Percentiles rank a stretch among this genome's conserved stretches.
Evolutionary conservation across 2,888 invertebrate genomes (phyloP).

Genomic region (Platerodrilus igneus): DNA sequence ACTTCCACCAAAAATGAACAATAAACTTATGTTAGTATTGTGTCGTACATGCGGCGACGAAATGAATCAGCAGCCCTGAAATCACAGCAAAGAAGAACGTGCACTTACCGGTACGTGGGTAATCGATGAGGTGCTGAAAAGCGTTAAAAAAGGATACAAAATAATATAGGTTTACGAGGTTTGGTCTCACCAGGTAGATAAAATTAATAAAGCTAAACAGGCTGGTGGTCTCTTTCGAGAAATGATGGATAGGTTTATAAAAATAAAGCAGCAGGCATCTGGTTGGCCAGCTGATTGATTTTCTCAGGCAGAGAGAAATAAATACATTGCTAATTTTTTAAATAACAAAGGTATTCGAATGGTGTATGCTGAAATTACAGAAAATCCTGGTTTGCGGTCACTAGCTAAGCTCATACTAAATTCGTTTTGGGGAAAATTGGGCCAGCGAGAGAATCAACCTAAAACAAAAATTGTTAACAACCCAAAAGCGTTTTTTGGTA

Average conservation of each 20-base stretch:
- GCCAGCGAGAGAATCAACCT: slow-evolving; percentile 3
- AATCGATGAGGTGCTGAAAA: slow-evolving; percentile 1
- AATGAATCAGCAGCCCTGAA: too few relatives aligned
- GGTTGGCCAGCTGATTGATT: too few relatives aligned
- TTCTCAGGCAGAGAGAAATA: slow-evolving; percentile 15
- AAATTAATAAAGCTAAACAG: too few relatives aligned
- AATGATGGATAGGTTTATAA: too few relatives aligned
- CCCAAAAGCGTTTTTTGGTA: not conserved
- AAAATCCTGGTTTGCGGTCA: not conserved
- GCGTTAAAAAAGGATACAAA: too few relatives aligned
- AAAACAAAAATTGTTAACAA: slow-evolving; percentile 1
- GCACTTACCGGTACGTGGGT: not conserved
- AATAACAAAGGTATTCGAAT: too few relatives aligned
- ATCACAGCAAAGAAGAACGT: not conserved
- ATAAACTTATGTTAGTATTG: slow-evolving; percentile 1
- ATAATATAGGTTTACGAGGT: too few relatives aligned
- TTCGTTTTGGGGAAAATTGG: slow-evolving; percentile 5
- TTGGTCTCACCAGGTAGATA: too few relatives aligned
- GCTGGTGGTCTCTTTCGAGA: too few relatives aligned
- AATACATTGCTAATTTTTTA: not conserved
- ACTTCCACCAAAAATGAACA: not conserved
- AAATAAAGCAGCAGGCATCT: too few relatives aligned
- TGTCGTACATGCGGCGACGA: not conserved
- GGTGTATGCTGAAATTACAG: too few relatives aligned
- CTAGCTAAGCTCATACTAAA: slow-evolving; percentile 1